Percentiles rank a stretch among this genome's conserved stretches.
These are phyloP conservation scores for Brachypodius melanocephalos DNA, from an alignment of 2,113 vertebrate genomes.

Conservation along the genomic window DNA sequence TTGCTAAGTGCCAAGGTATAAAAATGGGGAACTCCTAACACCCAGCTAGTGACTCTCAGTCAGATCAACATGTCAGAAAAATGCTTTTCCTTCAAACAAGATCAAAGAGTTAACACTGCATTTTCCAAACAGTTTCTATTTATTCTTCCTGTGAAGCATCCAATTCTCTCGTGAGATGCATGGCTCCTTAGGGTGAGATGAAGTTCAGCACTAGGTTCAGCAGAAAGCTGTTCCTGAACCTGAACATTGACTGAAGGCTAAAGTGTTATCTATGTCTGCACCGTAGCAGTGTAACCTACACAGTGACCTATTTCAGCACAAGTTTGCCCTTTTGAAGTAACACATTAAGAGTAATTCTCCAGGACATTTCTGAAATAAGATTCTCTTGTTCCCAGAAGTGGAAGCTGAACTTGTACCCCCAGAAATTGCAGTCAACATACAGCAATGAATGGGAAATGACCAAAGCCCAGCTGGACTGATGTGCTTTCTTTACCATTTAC, in stretches of 20 bases:
- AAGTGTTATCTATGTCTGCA: accelerated
- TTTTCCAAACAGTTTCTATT: neutral
- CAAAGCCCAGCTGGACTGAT: neutral
- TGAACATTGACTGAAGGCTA: neutral
- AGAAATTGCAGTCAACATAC: neutral
- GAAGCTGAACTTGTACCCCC: neutral
- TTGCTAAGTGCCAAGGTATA: neutral
- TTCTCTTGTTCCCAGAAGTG: neutral
- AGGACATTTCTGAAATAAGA: neutral
- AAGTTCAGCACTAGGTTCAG: neutral
- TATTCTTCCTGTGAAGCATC: neutral
- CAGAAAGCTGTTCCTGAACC: neutral
- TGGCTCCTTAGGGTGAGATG: neutral
- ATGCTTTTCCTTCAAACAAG: neutral
- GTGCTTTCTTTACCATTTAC: neutral
- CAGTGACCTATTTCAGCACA: neutral
- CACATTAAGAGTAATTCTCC: neutral
- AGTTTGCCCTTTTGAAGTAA: neutral
- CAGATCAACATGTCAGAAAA: neutral
- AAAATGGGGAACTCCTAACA: neutral
- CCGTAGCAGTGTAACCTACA: accelerated
- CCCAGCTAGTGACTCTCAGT: neutral
- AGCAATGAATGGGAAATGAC: neutral
- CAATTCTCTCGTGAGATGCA: neutral
- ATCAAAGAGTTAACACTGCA: neutral